Evolutionary conservation across 2,888 invertebrate genomes (phyloP).

Genomic region (Tuta absoluta): DNA sequence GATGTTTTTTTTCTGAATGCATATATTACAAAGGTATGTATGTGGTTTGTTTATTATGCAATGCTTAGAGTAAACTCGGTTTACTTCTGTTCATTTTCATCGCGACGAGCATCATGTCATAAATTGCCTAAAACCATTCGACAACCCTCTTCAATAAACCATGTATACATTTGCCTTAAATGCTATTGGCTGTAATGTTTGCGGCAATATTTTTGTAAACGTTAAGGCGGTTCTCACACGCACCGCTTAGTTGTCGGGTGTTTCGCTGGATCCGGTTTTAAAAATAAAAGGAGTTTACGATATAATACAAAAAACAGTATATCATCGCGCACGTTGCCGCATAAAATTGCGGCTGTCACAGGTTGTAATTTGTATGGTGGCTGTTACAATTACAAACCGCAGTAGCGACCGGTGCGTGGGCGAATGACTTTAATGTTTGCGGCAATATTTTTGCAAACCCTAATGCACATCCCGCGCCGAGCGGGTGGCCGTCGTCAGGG

Average conservation of each 20-base stretch:
- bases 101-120: not conserved
- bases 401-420: no score
- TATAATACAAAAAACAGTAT: no score
- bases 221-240: conserved; percentile 57
- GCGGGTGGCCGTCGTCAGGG: conserved; percentile 59
- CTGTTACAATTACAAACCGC: no score
- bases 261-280: conserved; percentile 25
- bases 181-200: conserved; percentile 15
- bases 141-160: conserved; percentile 15
- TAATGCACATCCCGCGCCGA: conserved; percentile 49
- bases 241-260: no score
- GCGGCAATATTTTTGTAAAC: conserved; percentile 45
- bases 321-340: no score
- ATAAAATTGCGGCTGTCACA: no score
- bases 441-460: conserved; percentile 46
- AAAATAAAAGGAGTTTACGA: no score
- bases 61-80: not conserved
- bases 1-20: no score
- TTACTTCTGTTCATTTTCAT: not conserved
- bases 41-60: not conserved
- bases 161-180: not conserved
- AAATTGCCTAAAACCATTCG: not conserved
- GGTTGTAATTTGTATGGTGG: no score
- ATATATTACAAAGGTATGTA: not conserved
- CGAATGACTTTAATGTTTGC: conserved; percentile 13